Base-by-base conservation (phyloP, 2,888 invertebrate genomes). In the Anarsia innoxiella region DNA sequence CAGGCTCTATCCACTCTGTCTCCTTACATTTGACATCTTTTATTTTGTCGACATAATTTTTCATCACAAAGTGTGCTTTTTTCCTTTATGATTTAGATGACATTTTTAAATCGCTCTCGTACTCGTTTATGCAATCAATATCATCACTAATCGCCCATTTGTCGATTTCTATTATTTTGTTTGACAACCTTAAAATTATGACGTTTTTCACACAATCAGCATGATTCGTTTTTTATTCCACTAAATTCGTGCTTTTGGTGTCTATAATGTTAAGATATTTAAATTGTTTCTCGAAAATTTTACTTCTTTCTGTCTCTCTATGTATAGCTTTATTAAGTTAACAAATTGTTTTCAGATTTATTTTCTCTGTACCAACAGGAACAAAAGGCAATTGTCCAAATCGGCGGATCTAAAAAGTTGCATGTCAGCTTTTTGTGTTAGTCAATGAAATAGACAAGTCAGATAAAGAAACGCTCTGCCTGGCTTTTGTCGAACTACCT, bases 191-290 rank as follows among this genome's bases (percentile, higher is more conserved):
- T 14, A 34, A 37, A 44, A 53, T 51, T 49, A 52, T 65, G 41
- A 59, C 63, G 67, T 55, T 46, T 59, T 56, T 63, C 62, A 49
- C 72, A 76, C 75, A 65, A 59, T 58, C 48, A 73, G 83, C 83
- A 84, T 84, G 83, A 72, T 60, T 68, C 68, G 71, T 71, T 63
- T 71, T 60, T 59, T 68, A 75, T 70, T 48, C 65, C 69, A 74
- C 76, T 64, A 71, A 61, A 63, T 76, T 80, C 82, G 83, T 80
- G 83, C 83, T 84, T 84, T 83, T 79, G 80, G 72, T 84, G 83
- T 83, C 70, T 77, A 75, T 10, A n/a, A 19, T 70, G 70, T 75
- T 61, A 51, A 68, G n/a, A 59, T 56, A 12, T 46, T 56, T 55
- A 53, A 54, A 53, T 36, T 19, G 3, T 28, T 3, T 31, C 13